These are phyloP conservation scores for Emesis castigata DNA, from an alignment of 2,888 invertebrate genomes.

Conservation along the genomic window DNA sequence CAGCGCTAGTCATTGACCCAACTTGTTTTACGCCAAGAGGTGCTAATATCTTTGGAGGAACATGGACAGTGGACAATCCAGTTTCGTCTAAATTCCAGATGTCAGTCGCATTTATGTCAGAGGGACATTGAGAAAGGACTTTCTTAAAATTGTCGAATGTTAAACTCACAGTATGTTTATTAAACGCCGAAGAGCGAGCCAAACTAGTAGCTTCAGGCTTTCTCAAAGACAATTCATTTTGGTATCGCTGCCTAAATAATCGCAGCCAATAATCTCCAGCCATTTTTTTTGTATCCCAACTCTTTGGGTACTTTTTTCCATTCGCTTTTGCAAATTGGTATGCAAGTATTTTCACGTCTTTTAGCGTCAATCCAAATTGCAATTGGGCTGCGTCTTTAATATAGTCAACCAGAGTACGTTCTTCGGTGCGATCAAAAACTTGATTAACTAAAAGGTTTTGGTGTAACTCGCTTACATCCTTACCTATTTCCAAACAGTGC, in stretches of 20 bases:
- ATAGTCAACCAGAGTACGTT: neutral
- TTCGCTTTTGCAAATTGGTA: constrained; percentile 53
- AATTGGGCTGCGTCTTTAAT: neutral
- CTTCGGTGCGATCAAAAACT: neutral
- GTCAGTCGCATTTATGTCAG: constrained; percentile 50
- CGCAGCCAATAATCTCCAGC: constrained; percentile 41
- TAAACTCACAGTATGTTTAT: constrained; percentile 56
- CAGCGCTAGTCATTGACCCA: constrained; percentile 50
- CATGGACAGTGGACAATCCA: constrained; percentile 69
- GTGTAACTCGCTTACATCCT: constrained; percentile 47
- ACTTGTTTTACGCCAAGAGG: constrained; percentile 69
- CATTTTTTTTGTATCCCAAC: constrained; percentile 49
- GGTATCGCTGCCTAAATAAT: constrained; percentile 34
- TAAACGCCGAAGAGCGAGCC: constrained; percentile 66
- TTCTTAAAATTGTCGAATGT: constrained; percentile 67
- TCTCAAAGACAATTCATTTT: constrained; percentile 57
- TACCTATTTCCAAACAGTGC: constrained; percentile 46
- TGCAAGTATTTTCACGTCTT: constrained; percentile 31
- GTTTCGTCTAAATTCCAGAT: constrained; percentile 71
- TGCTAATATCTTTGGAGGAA: constrained; percentile 68
- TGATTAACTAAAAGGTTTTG: constrained; percentile 29
- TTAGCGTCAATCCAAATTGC: neutral
- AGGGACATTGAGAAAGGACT: constrained; percentile 43
- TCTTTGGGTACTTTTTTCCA: constrained; percentile 52
- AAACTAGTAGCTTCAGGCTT: constrained; percentile 68